Base-by-base conservation (phyloP, 2,888 invertebrate species). In the Habrosyne pyritoides region DNA sequence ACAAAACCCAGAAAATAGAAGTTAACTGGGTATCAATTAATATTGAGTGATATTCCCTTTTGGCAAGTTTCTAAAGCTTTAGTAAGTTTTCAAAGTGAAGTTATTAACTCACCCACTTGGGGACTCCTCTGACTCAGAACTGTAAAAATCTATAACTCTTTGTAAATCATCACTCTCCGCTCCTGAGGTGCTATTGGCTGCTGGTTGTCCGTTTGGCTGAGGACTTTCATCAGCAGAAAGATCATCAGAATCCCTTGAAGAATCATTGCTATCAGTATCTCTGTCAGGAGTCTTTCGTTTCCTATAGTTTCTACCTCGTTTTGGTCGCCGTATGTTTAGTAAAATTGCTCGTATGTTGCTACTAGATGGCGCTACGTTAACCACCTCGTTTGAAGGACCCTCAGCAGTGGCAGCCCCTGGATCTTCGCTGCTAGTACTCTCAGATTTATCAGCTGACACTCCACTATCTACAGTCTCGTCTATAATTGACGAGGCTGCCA, bases 401-500 rank as follows among this genome's bases (percentile, higher is more conserved):
- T 78, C 82, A 1, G 71, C 64, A 1, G 81, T 59, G 8, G 75
- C 70, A 10, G 73, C 71, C 4, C 65, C 76, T 5, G 74, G 83
- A 53, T 88, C 89, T 10, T 92, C 90, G 53, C 89, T 92, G 61
- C 87, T 87, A 0, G 87, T 87, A 60, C 89, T 90, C 66, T 91
- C 93, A n/a, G 91, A 91, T 61, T 91, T 92, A 62, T 91, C 93
- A 2, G 86, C 89, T 5, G 87, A 89, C 22, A 92, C 80, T 6
- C 91, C 93, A 67, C 92, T 93, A 55, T 93, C 92, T 21, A 81
- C 83, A 77, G 89, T 91, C 53, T 91, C 91, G 60, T 91, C 87
- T 67, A 79, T 83, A 68, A 71, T 81, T 56, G 73, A 64, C 30
- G 81, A 71, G 52, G 64, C 78, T 75, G 56, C 71, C 68, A 69